These are phyloP conservation scores for Hozukius guyotensis DNA, from an alignment of 2,797 vertebrate genomes.

Conservation along the genomic window DNA sequence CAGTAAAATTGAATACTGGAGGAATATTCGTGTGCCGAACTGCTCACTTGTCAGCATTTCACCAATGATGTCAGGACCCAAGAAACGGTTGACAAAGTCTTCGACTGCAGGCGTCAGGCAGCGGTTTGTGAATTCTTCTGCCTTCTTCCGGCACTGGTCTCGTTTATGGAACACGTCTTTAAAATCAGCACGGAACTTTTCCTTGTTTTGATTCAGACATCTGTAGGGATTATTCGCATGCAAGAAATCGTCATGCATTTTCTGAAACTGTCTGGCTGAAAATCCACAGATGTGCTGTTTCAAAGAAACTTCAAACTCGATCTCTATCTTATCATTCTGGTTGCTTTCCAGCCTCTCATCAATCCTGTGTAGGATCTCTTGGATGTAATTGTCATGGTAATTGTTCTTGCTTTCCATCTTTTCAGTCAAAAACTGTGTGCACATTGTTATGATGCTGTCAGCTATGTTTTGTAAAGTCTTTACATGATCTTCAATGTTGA, in stretches of 20 bases:
- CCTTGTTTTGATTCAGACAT: constrained; percentile 59
- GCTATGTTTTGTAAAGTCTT: constrained; percentile 8
- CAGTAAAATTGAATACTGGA: constrained; percentile 61
- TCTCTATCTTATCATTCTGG: neutral
- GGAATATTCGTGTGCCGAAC: constrained; percentile 50
- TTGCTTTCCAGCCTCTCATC: constrained; percentile 30
- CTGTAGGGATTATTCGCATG: constrained; percentile 51
- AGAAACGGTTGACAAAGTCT: constrained; percentile 33
- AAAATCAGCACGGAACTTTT: constrained; percentile 61
- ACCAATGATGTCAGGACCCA: constrained; percentile 64
- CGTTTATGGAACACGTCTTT: constrained; percentile 62
- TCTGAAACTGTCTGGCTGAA: constrained; percentile 64
- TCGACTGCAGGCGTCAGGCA: constrained; percentile 67
- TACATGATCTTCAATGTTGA: neutral
- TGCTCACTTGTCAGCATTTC: constrained; percentile 37
- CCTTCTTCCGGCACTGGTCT: constrained; percentile 75
- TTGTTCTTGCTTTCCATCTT: constrained; percentile 18
- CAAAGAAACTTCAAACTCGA: constrained; percentile 63
- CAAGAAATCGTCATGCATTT: constrained; percentile 68
- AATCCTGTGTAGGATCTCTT: constrained; percentile 64
- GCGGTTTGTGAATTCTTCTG: constrained; percentile 58
- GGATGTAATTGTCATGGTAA: constrained; percentile 69
- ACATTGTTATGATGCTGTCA: constrained; percentile 42
- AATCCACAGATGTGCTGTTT: constrained; percentile 72
- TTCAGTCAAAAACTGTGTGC: neutral